Evolutionary conservation across 1,140 invertebrate species (phyloP).

Genomic region (Maconellicoccus hirsutus): DNA sequence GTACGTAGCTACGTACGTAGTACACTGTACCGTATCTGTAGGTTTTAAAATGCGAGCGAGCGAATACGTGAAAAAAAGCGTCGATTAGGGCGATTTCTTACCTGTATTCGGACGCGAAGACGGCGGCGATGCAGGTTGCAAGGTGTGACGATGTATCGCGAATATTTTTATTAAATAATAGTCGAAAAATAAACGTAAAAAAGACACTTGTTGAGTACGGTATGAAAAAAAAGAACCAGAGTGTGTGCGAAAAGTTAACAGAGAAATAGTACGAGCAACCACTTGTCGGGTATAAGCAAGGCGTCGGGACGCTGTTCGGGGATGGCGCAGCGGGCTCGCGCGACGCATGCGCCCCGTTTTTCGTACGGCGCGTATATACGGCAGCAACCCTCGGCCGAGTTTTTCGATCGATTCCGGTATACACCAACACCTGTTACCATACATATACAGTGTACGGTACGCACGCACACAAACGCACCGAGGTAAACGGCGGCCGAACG

Average conservation of each 20-base stretch:
- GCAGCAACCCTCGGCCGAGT: background rate
- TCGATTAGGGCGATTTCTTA: background rate
- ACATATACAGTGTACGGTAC: conserved; percentile 27
- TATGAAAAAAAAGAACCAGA: background rate
- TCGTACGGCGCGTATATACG: too few species aligned
- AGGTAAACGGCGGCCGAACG: too few species aligned
- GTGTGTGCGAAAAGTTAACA: conserved; percentile 21
- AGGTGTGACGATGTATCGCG: background rate
- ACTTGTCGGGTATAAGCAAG: conserved; percentile 17
- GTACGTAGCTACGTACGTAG: too few species aligned
- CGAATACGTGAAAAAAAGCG: too few species aligned
- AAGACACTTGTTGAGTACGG: conserved; percentile 18
- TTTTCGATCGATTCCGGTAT: background rate
- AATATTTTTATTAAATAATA: background rate
- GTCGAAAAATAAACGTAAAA: conserved; percentile 3
- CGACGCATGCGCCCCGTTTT: conserved; percentile 23
- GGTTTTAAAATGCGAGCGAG: too few species aligned
- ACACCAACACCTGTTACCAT: conserved; percentile 33
- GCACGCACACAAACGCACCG: background rate
- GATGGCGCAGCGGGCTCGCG: conserved; percentile 13
- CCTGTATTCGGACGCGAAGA: background rate
- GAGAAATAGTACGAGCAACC: conserved; percentile 21
- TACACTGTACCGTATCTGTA: too few species aligned
- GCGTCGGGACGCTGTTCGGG: conserved; percentile 11
- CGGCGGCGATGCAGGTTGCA: background rate